Evolutionary conservation across 2,888 invertebrate species (phyloP), one percentile per base, ranked within the genome.

Genomic region (Dynastes tityus): DNA sequence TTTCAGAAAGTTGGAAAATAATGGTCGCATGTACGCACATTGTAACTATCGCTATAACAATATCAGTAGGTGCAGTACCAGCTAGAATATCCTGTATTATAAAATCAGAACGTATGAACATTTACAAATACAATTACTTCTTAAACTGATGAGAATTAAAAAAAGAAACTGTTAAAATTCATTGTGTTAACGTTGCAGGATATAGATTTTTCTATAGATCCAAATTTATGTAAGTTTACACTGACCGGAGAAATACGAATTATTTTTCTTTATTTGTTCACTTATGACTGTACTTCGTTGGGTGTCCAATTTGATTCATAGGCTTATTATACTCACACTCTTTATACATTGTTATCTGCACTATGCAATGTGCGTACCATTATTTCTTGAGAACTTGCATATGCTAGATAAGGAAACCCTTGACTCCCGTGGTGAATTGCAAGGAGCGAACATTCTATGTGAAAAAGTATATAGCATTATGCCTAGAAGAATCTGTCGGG

Each of bases 341-440:
- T 81, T 81, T 81, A 81, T 79, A 80, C 82, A 84, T 83, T 84
- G 83, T 84, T 85, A 85, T 85, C 84, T 83, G 74, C 80, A 80
- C 79, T 81, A 81, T 82, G 82, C 84, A 84, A 83, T 83, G 83
- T 84, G 84, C 83, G 82, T 84, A 82, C 82, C 81, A 84, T 85
- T 84, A 84, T 82, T 84, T 45, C 83, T 83, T 84, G 83, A 83
- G 84, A 83, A 85, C 84, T 82, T 83, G 84, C 85, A 85, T 83
- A 82, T 84, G 83, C 79, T 78, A 82, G 84, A 84, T 84, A 84
- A 83, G 77, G 74, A 67, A 74, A 71, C 77, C 77, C 77, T 77
- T 51, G 68, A 61, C 68, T 67, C 77, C 71, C 40, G 78, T 27
- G 37, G 73, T 51, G 78, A 73, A 55, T 63, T 65, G 78, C 78